Conservation (phyloP, 1,140 invertebrate genomes). For the Adoxophyes honmai region DNA sequence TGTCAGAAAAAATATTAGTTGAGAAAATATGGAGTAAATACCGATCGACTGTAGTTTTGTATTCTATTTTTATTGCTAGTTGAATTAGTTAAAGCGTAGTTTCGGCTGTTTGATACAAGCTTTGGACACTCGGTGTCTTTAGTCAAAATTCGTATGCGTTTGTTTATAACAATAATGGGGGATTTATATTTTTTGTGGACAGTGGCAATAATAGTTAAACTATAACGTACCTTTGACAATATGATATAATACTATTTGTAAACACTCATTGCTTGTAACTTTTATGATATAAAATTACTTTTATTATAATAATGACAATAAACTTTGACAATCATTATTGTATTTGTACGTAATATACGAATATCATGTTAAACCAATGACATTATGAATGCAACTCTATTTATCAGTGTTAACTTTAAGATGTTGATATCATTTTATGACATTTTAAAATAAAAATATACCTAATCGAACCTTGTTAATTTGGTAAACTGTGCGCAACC, state of each 20-base stretch:
- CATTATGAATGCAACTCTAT: slow-evolving; percentile 55
- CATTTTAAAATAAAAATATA: slow-evolving; percentile 71
- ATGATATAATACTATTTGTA: not conserved
- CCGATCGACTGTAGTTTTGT: no score
- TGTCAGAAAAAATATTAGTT: no score
- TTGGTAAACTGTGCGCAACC: no score
- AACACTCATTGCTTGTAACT: not conserved
- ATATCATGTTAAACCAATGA: slow-evolving; percentile 49
- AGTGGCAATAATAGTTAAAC: no score
- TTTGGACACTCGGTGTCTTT: no score
- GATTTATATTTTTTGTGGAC: no score
- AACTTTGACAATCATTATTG: slow-evolving; percentile 46
- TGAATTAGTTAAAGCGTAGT: no score
- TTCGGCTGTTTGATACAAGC: no score
- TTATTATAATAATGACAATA: slow-evolving; percentile 46
- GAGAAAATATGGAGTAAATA: no score
- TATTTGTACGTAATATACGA: slow-evolving; percentile 55
- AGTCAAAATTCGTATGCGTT: no score
- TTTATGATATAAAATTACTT: not conserved
- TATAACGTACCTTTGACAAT: not conserved
- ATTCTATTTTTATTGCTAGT: no score
- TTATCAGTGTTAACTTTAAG: slow-evolving; percentile 74
- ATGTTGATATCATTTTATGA: slow-evolving; percentile 76
- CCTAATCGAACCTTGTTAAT: not conserved
- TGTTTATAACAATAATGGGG: no score